phyloP scores from a whole-genome alignment of 1,140 invertebrate species.

The Diorhabda elongata region DNA sequence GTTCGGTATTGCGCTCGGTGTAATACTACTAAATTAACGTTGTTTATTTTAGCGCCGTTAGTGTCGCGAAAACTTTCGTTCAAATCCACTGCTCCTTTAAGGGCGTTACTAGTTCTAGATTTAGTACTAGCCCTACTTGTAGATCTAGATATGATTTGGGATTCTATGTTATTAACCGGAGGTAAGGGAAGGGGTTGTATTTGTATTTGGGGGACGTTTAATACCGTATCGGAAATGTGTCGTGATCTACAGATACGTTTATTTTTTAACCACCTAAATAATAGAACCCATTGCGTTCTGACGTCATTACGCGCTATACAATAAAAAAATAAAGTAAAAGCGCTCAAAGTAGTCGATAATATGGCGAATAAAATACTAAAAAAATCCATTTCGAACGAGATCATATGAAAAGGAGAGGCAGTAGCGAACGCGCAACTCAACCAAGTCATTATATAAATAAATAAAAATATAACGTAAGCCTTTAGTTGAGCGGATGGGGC shows the following conservation, averaged over 20 bases:
- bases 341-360: conserved; percentile 65
- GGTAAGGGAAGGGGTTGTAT: conserved; percentile 44
- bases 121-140: conserved; percentile 59
- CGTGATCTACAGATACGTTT: conserved; percentile 60
- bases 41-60: conserved; percentile 46
- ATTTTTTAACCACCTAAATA: conserved; percentile 56
- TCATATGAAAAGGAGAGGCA: conserved; percentile 58
- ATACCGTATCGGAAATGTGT: conserved; percentile 61
- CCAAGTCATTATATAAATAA: conserved; percentile 76
- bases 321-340: conserved; percentile 84
- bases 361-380: conserved; percentile 75
- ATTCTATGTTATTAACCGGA: conserved; percentile 30
- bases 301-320: conserved; percentile 80
- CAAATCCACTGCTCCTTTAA: conserved; percentile 51
- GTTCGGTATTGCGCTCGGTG: conserved; percentile 67
- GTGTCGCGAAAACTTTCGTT: conserved; percentile 37
- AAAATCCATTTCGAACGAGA: conserved; percentile 68
- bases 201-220: conserved; percentile 52
- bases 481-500: conserved; percentile 75
- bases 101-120: conserved; percentile 50
- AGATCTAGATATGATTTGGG: conserved; percentile 52
- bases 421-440: conserved; percentile 64
- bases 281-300: conserved; percentile 65
- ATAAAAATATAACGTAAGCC: conserved; percentile 71
- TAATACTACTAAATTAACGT: conserved; percentile 64